A percentile compares a stretch with the other conserved stretches of the same genome.
These are phyloP conservation scores for Proteles cristata DNA, from an alignment of 2,113 vertebrate species.

Conservation along the genomic window DNA sequence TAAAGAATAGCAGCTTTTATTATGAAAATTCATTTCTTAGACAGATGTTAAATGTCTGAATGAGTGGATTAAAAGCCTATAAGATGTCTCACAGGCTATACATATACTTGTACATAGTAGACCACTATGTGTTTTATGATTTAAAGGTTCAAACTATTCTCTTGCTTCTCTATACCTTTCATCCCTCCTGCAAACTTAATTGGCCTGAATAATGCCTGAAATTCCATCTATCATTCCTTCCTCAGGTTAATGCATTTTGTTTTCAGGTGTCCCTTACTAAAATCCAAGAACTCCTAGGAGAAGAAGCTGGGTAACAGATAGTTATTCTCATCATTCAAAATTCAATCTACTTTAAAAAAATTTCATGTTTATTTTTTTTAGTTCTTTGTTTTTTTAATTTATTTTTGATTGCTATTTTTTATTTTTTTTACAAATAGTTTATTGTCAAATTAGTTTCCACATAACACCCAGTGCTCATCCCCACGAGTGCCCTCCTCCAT, in stretches of 20 bases:
- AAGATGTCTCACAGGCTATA: not conserved
- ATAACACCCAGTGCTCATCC: no score
- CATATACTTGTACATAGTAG: not conserved
- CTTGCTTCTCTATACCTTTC: not conserved
- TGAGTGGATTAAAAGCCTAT: not conserved
- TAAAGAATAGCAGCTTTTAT: conserved; percentile 16
- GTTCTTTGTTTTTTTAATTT: no score
- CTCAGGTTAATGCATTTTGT: conserved; percentile 16
- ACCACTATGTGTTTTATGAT: not conserved
- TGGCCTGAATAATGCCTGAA: not conserved
- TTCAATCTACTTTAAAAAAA: not conserved
- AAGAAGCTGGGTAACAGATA: not conserved
- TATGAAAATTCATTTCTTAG: conserved; percentile 35
- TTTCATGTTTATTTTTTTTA: no score
- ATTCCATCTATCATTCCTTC: not conserved
- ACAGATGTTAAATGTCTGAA: conserved; percentile 12
- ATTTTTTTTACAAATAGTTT: no score
- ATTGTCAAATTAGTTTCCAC: no score
- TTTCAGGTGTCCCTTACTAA: not conserved
- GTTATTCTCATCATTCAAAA: not conserved
- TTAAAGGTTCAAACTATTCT: not conserved
- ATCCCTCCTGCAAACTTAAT: not conserved
- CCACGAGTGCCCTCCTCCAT: no score
- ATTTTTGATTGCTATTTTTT: no score
- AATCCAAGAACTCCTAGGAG: conserved; percentile 8